Evolutionary conservation across 2,113 vertebrate species (phyloP).

Genomic region (Saiga tatarica): DNA sequence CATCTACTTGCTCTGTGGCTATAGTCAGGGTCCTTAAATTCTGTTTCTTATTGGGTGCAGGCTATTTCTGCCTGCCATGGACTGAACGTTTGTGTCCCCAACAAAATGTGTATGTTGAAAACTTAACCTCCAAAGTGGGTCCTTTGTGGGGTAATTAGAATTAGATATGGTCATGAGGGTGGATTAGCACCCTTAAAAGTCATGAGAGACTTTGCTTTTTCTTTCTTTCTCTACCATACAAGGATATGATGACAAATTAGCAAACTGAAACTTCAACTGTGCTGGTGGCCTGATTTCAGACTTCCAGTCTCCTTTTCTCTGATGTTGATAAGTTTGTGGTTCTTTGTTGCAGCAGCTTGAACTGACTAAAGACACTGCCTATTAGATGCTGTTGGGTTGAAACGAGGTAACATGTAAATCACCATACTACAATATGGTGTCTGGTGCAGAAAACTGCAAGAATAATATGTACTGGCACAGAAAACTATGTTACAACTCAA

Average conservation of each 20-base stretch:
- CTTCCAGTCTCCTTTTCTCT: background rate
- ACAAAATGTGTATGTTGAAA: background rate
- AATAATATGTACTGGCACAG: background rate
- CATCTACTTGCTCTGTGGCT: background rate
- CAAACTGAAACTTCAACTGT: background rate
- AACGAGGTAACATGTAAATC: background rate
- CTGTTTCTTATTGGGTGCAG: background rate
- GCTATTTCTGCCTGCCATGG: background rate
- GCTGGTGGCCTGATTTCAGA: background rate
- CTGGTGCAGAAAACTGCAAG: background rate
- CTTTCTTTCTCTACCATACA: background rate
- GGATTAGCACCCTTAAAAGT: background rate
- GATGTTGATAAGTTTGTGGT: background rate
- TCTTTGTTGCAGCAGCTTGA: background rate
- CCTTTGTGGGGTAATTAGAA: background rate
- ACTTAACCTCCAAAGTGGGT: background rate
- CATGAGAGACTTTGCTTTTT: background rate
- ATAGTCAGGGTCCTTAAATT: background rate
- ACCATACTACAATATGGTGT: background rate
- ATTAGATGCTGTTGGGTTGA: background rate
- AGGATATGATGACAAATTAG: background rate
- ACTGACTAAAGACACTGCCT: background rate
- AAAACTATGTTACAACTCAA: background rate
- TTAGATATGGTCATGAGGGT: background rate
- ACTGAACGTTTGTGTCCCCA: background rate